These are phyloP conservation scores for Corbicula japonica DNA, from an alignment of 2,888 invertebrate species.

Conservation along the genomic window DNA sequence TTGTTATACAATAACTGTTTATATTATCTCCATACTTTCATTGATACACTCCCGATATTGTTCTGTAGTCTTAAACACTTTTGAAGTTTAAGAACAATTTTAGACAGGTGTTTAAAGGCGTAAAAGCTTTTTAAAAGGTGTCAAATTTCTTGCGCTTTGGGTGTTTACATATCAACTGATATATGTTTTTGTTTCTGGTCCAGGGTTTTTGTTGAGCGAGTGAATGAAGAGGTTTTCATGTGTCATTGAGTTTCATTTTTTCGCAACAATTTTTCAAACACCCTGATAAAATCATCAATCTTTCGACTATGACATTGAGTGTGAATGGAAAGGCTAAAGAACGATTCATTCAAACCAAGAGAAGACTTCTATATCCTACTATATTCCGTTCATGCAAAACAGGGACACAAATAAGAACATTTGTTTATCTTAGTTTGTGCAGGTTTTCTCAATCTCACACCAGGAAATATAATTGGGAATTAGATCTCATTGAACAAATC, in stretches of 20 bases:
- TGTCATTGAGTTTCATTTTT: conserved; percentile 15
- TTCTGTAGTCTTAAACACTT: no score
- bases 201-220: conserved; percentile 7
- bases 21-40: conserved; percentile 8
- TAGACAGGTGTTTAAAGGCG: conserved; percentile 33
- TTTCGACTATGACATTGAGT: no score
- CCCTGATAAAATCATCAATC: conserved; percentile 8
- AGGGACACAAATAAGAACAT: conserved; percentile 3
- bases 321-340: conserved; percentile 10
- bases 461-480: no score
- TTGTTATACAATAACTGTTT: conserved; percentile 3
- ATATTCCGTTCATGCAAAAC: conserved; percentile 7
- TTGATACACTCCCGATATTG: no score
- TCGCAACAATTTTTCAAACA: neutral
- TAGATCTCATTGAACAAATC: no score
- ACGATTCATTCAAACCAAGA: conserved; percentile 8
- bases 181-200: conserved; percentile 15
- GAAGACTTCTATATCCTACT: no score
- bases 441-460: conserved; percentile 11
- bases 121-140: neutral
- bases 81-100: no score
- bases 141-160: conserved; percentile 19
- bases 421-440: neutral
- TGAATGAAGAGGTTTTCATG: conserved; percentile 19
- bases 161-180: conserved; percentile 10